Percentiles rank a stretch among this genome's conserved stretches.
phyloP scores from a whole-genome alignment of 2,888 invertebrate genomes.

The Odontocolon sp. region DNA sequence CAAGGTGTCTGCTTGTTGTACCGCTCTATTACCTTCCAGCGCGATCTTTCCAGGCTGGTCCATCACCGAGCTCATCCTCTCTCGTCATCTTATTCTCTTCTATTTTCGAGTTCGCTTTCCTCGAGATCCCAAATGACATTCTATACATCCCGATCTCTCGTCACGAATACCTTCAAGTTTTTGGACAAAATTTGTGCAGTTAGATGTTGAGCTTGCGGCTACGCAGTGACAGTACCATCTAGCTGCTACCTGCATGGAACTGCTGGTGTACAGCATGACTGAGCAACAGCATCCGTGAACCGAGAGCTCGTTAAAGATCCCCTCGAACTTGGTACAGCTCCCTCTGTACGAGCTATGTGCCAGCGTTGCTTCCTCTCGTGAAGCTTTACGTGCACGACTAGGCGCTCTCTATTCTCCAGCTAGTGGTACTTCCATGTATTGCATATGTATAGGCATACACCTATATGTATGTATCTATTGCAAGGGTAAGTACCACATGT shows the following conservation, averaged over 20 bases:
- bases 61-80: slow-evolving; percentile 39
- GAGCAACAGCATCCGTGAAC: slow-evolving; percentile 51
- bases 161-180: too few species aligned
- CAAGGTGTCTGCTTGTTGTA: slow-evolving; percentile 78
- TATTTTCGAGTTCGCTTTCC: neutral
- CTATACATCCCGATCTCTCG: too few species aligned
- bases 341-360: neutral
- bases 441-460: neutral
- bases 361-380: slow-evolving; percentile 33
- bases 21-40: slow-evolving; percentile 76
- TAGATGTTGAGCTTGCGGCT: neutral
- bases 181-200: too few species aligned
- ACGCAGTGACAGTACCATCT: too few species aligned
- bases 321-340: slow-evolving; percentile 52
- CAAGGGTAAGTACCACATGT: too few species aligned
- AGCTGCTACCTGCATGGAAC: slow-evolving; percentile 9
- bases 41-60: slow-evolving; percentile 46
- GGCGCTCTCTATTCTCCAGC: neutral
- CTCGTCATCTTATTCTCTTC: slow-evolving; percentile 10
- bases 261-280: slow-evolving; percentile 21
- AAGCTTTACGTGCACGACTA: slow-evolving; percentile 47
- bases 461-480: neutral
- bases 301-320: slow-evolving; percentile 60
- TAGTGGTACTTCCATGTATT: slow-evolving; percentile 8
- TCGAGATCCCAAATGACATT: too few species aligned